Conservation (phyloP, 2,113 vertebrate species). For the Apteryx mantelli region DNA sequence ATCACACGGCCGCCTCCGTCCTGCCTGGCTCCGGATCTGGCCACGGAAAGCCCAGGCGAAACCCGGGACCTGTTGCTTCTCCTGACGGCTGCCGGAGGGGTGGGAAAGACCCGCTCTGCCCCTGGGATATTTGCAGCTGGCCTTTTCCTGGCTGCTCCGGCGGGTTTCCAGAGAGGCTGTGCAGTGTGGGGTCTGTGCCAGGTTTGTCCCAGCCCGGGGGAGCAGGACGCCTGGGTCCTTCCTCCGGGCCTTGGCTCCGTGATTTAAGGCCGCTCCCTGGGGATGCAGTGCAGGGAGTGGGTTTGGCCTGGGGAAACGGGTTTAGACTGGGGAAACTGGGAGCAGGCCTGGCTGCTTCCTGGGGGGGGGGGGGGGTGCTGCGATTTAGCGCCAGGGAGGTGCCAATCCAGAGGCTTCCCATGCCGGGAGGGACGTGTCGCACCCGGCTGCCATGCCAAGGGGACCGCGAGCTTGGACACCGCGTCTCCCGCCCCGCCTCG, state of each 20-base stretch:
- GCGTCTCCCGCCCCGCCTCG: not conserved
- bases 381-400: too few relatives aligned
- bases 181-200: too few relatives aligned
- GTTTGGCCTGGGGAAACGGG: not conserved
- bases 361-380: not conserved
- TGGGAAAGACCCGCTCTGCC: not conserved
- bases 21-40: too few relatives aligned
- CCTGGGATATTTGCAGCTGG: not conserved
- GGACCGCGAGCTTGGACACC: too few relatives aligned
- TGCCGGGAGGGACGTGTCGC: too few relatives aligned
- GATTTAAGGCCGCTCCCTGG: not conserved
- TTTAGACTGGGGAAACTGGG: not conserved
- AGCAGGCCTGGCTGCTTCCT: fast-evolving
- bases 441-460: fast-evolving
- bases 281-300: not conserved
- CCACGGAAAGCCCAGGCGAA: not conserved
- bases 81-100: not conserved
- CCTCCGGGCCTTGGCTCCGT: too few relatives aligned
- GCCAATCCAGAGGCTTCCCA: too few relatives aligned
- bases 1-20: too few relatives aligned
- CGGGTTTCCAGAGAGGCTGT: too few relatives aligned
- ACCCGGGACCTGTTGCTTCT: constrained; percentile 35
- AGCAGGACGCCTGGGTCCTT: too few relatives aligned
- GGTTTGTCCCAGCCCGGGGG: not conserved
- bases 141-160: not conserved